Evolutionary conservation across 2,113 vertebrate genomes (phyloP), one percentile per base, ranked within the genome.

Genomic region (Fregetta grallaria): DNA sequence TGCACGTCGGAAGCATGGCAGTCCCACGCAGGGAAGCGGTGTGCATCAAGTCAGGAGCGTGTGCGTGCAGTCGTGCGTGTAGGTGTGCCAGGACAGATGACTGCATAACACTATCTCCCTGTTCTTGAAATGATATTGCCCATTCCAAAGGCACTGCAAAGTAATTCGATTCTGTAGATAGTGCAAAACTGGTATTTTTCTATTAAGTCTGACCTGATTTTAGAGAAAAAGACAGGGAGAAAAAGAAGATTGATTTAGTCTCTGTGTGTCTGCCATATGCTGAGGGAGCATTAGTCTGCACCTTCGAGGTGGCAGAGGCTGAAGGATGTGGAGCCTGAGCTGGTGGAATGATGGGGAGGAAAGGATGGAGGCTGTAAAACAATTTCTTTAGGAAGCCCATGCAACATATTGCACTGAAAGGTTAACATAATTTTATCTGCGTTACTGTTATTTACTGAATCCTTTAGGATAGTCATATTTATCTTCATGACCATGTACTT

Each of bases 1-100:
- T 22, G 22, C 8, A 5, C 0, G 0, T 40, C 1, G 13, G 88
- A 42, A 71, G 34, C 50, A 10, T 3, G 11, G 49, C 23, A 44
- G 75, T 63, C 8, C 52, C 19, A 15, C 38, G 1, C 0, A 11
- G 45, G 26, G 55, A 70, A 38, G 42, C 2, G 2, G 53, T 73
- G 19, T 29, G 19, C n/a, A 23, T 38, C 0, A 3, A 11, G 42
- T 49, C 16, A 26, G 65, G 45, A 44, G 9, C 0, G 1, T 29
- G 34, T 16, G 23, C 1, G 4, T 44, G 53, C 21, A 50, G n/a
- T 23, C 4, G 0, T 30, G 45, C 1, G 3, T 1, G 0, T n/a
- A 30, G 23, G 8, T 27, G 32, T 34, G 40, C 73, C 1, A 4
- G 49, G n/a, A 29, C 27, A 63, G 23, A 61, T 34, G 55, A 11